Base-by-base conservation (phyloP, 2,113 vertebrate species). In the Clarias gariepinus region DNA sequence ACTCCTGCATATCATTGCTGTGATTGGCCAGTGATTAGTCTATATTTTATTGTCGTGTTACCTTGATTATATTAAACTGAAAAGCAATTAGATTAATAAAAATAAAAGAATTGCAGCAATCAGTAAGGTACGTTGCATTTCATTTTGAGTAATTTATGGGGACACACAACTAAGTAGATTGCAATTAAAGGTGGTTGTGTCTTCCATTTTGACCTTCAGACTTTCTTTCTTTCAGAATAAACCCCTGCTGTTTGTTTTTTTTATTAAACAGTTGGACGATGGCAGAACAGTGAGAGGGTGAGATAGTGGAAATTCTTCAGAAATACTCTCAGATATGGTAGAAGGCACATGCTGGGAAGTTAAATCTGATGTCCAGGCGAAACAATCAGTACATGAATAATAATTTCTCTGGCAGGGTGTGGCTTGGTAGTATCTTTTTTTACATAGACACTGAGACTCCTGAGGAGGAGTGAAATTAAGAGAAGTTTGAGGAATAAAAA, bases 21-120 rank as follows among this genome's bases (percentile, higher is more conserved):
- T 76, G 18, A 76, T 76, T 76, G 5, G 10, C 5, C 7, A 53
- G 41, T 76, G 19, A 76, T 55, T 55, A 47, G 28, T 33, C 28
- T 33, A 41, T 47, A 55, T 77, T 77, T 77, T 25, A 28, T 55
- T 77, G 55, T 28, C 2, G 6, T n/a, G 74, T 47, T 28, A 77
- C 74, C 53, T 55, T 77, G 74, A 55, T 77, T 77, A 47, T 23
- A 73, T 41, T 73, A 73, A 21, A 73, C 21, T 73, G 52, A 77
- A 16, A n/a, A 55, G 74, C 47, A 53, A 18, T 77, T 53, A n/a
- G 4, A 13, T 47, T 47, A 47, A 77, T 15, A 53, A 77, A 12
- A 53, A 11, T 53, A 77, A n/a, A 77, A 53, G 23, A 77, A n/a
- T 77, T 77, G 47, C 12, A 77, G 41, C 47, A 53, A 53, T 77